phyloP scores from a whole-genome alignment of 2,888 invertebrate genomes.

The Gymnosoma rotundatum region DNA sequence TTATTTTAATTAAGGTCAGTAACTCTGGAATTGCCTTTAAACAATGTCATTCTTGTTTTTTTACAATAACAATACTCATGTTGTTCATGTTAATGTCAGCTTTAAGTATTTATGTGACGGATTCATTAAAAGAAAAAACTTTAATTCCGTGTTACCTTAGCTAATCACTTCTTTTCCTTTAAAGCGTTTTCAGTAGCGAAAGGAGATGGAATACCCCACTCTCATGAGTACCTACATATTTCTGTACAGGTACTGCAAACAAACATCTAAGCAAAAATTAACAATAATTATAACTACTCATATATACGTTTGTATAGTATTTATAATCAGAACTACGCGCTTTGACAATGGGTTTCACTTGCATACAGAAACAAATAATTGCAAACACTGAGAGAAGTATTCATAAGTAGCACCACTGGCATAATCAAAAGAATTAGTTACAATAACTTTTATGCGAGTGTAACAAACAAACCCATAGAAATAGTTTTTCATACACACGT shows the following conservation, averaged over 20 bases:
- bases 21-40: no score
- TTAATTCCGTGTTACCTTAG: not conserved
- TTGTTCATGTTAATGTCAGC: no score
- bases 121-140: not conserved
- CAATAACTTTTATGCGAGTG: constrained; percentile 50
- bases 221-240: not conserved
- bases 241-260: constrained; percentile 24
- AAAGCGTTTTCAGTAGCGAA: not conserved
- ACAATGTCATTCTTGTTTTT: no score
- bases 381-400: constrained; percentile 17
- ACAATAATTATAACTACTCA: constrained; percentile 48
- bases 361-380: constrained; percentile 30
- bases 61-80: no score
- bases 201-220: not conserved
- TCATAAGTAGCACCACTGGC: constrained; percentile 33
- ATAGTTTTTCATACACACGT: not conserved
- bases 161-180: not conserved
- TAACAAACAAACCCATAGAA: constrained; percentile 43
- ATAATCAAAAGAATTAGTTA: constrained; percentile 46
- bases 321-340: constrained; percentile 40
- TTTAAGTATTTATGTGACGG: no score
- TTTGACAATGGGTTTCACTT: constrained; percentile 46
- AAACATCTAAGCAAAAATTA: constrained; percentile 38
- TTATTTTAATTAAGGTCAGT: no score
- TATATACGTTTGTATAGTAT: constrained; percentile 34